phyloP scores from a whole-genome alignment of 2,113 vertebrate genomes.

The Atractosteus spatula region DNA sequence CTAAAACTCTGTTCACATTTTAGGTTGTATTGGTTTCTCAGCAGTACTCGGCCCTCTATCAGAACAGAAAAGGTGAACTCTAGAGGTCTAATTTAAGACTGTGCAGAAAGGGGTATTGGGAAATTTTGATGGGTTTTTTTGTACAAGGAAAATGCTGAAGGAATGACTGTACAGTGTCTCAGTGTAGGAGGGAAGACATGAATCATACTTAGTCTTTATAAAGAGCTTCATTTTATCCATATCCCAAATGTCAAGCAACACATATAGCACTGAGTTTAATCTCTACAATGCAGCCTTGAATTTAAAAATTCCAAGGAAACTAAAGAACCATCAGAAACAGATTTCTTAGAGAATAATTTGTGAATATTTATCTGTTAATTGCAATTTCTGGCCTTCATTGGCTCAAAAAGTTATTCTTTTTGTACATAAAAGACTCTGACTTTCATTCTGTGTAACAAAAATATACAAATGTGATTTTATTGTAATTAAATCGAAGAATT shows the following conservation, averaged over 20 bases:
- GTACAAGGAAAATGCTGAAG: not conserved
- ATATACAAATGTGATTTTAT: too few relatives aligned
- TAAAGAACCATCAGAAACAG: too few relatives aligned
- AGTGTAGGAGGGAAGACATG: slow-evolving; percentile 52
- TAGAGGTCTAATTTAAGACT: not conserved
- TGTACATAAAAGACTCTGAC: too few relatives aligned
- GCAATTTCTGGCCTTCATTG: too few relatives aligned
- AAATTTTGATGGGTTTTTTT: not conserved
- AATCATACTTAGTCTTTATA: slow-evolving; percentile 53
- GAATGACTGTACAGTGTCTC: not conserved
- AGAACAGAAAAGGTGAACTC: not conserved
- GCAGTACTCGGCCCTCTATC: not conserved
- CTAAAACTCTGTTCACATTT: not conserved
- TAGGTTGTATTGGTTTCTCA: not conserved
- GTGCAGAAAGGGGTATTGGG: not conserved
- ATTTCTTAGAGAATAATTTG: too few relatives aligned
- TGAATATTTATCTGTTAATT: too few relatives aligned
- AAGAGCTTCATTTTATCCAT: slow-evolving; percentile 61
- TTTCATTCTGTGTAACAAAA: too few relatives aligned
- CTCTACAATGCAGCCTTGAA: slow-evolving; percentile 36
- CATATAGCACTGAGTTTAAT: slow-evolving; percentile 46
- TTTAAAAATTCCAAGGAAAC: too few relatives aligned
- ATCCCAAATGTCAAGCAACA: slow-evolving; percentile 60
- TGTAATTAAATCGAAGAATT: too few relatives aligned
- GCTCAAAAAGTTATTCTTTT: too few relatives aligned